Conservation (phyloP, 2,113 vertebrate genomes). For the Coptodon bakossiorum region DNA sequence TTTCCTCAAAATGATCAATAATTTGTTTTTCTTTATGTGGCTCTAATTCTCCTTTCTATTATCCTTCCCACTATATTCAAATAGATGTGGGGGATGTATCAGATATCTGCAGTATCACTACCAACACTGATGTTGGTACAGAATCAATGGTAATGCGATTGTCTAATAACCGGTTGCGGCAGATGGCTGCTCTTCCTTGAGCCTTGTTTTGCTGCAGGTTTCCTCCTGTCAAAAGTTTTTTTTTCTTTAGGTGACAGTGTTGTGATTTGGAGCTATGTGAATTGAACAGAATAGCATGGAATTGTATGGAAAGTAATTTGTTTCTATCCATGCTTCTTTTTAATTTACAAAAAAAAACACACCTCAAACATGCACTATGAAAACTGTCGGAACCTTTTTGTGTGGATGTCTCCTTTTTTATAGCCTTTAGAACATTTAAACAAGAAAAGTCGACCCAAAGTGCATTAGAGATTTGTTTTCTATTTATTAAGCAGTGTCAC, state of each 20-base stretch:
- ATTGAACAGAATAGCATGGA: background rate
- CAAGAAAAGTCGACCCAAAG: background rate
- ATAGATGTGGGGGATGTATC: background rate
- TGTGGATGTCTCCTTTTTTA: background rate
- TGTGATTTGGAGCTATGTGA: background rate
- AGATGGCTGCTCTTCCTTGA: background rate
- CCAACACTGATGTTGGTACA: background rate
- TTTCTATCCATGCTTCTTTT: background rate
- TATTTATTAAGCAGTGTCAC: background rate
- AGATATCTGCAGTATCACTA: background rate
- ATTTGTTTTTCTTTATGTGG: background rate
- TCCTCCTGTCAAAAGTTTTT: background rate
- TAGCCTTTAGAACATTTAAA: background rate
- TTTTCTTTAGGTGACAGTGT: background rate
- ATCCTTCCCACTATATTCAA: background rate
- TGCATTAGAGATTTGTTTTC: background rate
- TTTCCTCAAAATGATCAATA: background rate
- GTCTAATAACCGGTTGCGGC: fast-evolving
- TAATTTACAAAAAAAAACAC: fast-evolving
- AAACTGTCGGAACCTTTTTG: background rate
- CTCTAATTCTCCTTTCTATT: background rate
- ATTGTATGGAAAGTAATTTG: background rate
- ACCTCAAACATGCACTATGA: background rate
- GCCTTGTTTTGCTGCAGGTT: background rate
- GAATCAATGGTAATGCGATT: background rate